Percentiles rank a stretch among this genome's conserved stretches.
Conservation (phyloP, 2,113 vertebrate species). For the Lota lota region DNA sequence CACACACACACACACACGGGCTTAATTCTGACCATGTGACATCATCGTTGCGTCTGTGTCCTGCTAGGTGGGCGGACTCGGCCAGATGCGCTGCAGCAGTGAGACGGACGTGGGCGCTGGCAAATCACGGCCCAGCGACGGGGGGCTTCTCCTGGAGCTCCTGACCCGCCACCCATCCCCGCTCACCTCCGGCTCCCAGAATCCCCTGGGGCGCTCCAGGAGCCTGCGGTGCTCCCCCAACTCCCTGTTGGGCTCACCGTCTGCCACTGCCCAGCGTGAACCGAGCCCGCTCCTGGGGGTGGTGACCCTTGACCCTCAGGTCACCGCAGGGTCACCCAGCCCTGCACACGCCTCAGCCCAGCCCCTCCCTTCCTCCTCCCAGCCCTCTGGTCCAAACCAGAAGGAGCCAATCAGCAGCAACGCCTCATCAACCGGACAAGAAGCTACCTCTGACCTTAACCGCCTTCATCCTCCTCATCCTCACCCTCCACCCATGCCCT, state of each 20-base stretch:
- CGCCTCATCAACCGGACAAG: too few species aligned
- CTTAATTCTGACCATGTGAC: background rate
- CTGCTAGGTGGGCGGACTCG: slow-evolving; percentile 56
- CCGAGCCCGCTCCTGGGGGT: slow-evolving; percentile 76
- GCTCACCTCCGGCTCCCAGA: slow-evolving; percentile 32
- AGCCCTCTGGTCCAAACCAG: too few species aligned
- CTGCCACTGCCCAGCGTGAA: slow-evolving; percentile 69
- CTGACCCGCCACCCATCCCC: slow-evolving; percentile 46
- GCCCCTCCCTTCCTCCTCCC: background rate
- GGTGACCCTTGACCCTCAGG: slow-evolving; percentile 22
- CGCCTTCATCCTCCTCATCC: background rate
- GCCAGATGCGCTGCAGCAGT: slow-evolving; percentile 78
- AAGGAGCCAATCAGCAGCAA: too few species aligned
- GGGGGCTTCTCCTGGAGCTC: slow-evolving; percentile 75
- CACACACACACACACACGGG: background rate
- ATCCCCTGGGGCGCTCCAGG: slow-evolving; percentile 68
- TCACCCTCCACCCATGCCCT: background rate
- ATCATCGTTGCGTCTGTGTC: background rate
- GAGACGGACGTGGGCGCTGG: slow-evolving; percentile 80
- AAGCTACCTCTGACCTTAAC: too few species aligned
- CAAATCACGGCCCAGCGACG: slow-evolving; percentile 48
- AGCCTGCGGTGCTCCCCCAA: slow-evolving; percentile 77
- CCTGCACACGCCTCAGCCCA: background rate
- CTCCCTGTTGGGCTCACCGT: slow-evolving; percentile 63
- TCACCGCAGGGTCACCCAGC: slow-evolving; percentile 28